Base-by-base conservation (phyloP, 2,888 invertebrate genomes). In the Piscicola geometra region DNA sequence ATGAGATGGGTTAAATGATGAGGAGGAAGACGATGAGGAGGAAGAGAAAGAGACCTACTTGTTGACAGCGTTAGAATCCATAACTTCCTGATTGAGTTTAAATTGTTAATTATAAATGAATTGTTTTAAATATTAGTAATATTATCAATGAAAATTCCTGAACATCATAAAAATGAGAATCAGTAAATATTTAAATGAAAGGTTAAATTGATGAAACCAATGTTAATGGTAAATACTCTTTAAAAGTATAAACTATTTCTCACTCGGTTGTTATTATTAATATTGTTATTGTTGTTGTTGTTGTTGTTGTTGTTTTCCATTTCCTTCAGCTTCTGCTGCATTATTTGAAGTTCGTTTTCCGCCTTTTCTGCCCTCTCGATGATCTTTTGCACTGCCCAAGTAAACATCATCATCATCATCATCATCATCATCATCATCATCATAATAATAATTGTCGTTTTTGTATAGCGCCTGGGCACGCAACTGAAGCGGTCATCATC, bases 291-390 rank as follows among this genome's bases (percentile, higher is more conserved):
- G 36, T 70, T 28, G 25, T 70, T 35, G n/a, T 41, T 41, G 36
- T 70, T 21, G n/a, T 70, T 70, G 36, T 70, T 35, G 28, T 70
- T 5, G 9, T 41, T 5, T 41, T 56, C 12, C 25, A 25, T 56
- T 56, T 25, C 60, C 21, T 56, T 25, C 60, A 56, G 9, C n/a
- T 25, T 56, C n/a, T 56, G 21, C n/a, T 56, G 21, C 73, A 73
- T 60, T 1, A 35, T 12, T 15, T 73, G 56, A 35, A 73, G 5
- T 3, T 73, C 56, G 64, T 64, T 60, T 35, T 73, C 73, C 47
- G 73, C 73, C 0, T 32, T 73, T 64, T 73, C 73, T 1, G 73
- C 73, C 36, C 73, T 73, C 64, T 73, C 73, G n/a, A 73, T 73
- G 15, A 73, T 73, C 30, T 64, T 73, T 64, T 73, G 56, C 15